These are phyloP conservation scores for Neopipo cinnamomea DNA, from an alignment of 2,113 vertebrate species.

Conservation along the genomic window DNA sequence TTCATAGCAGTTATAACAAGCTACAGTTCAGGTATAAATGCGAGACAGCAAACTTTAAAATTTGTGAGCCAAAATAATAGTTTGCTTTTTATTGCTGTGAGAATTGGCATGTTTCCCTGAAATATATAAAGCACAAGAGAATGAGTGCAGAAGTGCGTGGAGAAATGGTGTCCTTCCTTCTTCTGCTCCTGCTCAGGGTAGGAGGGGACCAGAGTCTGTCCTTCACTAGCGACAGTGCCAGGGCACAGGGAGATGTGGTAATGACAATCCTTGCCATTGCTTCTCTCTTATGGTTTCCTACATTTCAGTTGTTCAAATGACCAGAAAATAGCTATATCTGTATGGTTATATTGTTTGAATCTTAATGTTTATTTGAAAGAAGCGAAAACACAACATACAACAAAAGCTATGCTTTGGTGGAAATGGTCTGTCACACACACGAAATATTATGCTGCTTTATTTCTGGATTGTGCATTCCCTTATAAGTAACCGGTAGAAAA, in stretches of 20 bases:
- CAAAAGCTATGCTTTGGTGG: neutral
- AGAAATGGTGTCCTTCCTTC: neutral
- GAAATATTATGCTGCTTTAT: neutral
- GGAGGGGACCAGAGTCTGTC: neutral
- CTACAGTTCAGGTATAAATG: neutral
- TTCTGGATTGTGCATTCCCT: neutral
- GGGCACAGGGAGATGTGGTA: neutral
- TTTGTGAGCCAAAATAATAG: neutral
- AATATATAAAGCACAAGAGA: neutral
- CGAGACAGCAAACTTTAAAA: neutral
- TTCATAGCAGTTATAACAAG: neutral
- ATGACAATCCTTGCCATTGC: neutral
- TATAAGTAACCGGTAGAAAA: neutral
- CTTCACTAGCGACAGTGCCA: neutral
- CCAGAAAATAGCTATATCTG: neutral
- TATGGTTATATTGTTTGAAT: neutral
- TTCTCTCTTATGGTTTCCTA: neutral
- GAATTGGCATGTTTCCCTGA: neutral
- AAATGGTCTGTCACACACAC: neutral
- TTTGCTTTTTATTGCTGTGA: neutral
- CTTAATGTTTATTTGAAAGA: neutral
- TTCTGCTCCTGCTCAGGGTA: neutral
- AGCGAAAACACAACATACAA: neutral
- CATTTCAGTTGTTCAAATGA: neutral
- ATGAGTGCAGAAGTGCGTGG: accelerated